phyloP scores from a whole-genome alignment of 37 sponge, comb jelly and placozoan genomes.

The Halichondria panicea region DNA sequence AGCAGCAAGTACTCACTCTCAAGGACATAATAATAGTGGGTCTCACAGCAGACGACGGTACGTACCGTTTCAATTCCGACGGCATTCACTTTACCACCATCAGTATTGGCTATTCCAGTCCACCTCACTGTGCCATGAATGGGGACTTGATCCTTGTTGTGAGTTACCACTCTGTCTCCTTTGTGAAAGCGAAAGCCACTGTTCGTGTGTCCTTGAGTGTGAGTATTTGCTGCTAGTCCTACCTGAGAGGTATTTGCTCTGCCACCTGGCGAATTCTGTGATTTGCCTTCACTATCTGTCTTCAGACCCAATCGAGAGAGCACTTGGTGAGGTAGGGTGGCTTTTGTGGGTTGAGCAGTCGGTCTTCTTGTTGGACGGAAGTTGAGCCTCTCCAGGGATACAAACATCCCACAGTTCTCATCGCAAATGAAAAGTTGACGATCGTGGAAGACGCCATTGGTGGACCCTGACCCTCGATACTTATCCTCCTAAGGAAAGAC shows the following conservation, averaged over 20 bases:
- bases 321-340: too few relatives aligned
- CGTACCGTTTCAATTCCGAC: conserved; percentile 72
- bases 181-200: conserved; percentile 6
- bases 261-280: too few relatives aligned
- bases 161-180: conserved; percentile 29
- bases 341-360: too few relatives aligned
- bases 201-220: not conserved
- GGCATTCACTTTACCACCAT: not conserved
- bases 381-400: conserved; percentile 22
- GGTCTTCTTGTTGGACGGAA: too few relatives aligned
- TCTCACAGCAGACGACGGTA: too few relatives aligned
- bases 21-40: too few relatives aligned
- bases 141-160: conserved; percentile 1
- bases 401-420: conserved; percentile 34
- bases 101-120: conserved; percentile 15
- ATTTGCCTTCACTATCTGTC: too few relatives aligned
- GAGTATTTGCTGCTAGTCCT: too few relatives aligned
- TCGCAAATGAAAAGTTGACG: conserved; percentile 49
- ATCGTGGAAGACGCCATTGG: conserved; percentile 45
- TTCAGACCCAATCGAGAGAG: too few relatives aligned
- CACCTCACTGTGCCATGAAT: conserved; percentile 49
- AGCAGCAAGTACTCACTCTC: too few relatives aligned
- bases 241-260: too few relatives aligned
- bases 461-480: conserved; percentile 1
- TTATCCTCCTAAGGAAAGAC: not conserved